Percentiles rank a stretch among this genome's conserved stretches.
phyloP scores from a whole-genome alignment of 1,140 invertebrate species.

The Aphis gossypii region DNA sequence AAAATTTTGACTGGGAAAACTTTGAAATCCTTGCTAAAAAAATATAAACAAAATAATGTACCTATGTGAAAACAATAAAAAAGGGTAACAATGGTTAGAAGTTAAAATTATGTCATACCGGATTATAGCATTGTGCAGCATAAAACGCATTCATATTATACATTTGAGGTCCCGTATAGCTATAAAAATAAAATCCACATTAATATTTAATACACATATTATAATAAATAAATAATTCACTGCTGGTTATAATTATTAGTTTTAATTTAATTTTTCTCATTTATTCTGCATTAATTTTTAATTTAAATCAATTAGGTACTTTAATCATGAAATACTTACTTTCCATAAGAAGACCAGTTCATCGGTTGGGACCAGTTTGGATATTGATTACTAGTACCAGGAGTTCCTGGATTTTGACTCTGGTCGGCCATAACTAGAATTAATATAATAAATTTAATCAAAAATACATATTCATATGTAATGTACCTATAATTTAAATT shows the following conservation, averaged over 20 bases:
- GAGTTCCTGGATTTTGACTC: constrained; percentile 16
- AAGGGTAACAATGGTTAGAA: background rate
- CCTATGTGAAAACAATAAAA: background rate
- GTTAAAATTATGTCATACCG: background rate
- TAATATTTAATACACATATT: background rate
- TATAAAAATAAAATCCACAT: background rate
- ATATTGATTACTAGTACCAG: constrained; percentile 16
- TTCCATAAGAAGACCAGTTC: constrained; percentile 44
- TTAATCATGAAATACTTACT: background rate
- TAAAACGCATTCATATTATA: constrained; percentile 48
- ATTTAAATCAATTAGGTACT: too few relatives aligned
- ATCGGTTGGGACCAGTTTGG: constrained; percentile 9
- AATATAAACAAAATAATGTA: background rate
- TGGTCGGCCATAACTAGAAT: constrained; percentile 43
- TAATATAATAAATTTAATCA: background rate
- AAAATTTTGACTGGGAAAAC: constrained; percentile 39
- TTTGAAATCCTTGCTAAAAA: constrained; percentile 46
- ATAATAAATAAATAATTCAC: background rate
- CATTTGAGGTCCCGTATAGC: constrained; percentile 37
- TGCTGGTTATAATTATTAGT: too few relatives aligned
- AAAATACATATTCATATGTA: background rate
- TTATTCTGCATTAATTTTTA: too few relatives aligned
- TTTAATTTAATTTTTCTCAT: too few relatives aligned
- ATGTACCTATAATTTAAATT: background rate
- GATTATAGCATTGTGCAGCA: constrained; percentile 36